A percentile compares a stretch with the other conserved stretches of the same genome.
These are phyloP conservation scores for Mycalesis mineus DNA, from an alignment of 2,888 invertebrate genomes.

Conservation along the genomic window DNA sequence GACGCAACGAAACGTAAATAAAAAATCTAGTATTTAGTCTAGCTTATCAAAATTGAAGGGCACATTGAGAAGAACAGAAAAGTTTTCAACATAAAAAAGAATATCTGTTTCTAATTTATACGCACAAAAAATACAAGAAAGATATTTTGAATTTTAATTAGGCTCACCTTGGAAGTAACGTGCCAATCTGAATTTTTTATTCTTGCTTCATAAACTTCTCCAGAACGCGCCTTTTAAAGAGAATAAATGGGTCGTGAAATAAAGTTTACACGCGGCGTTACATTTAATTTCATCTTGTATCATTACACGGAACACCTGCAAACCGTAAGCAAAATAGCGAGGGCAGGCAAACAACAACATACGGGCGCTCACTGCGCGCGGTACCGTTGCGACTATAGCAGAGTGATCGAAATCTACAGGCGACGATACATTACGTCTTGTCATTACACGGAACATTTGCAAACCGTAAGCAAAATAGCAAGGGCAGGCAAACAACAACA, in stretches of 20 bases:
- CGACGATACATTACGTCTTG: constrained; percentile 9
- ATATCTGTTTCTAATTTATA: not conserved
- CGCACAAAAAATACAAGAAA: not conserved
- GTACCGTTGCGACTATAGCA: not conserved
- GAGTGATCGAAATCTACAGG: constrained; percentile 7
- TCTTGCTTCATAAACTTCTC: constrained; percentile 1
- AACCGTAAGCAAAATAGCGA: constrained; percentile 6
- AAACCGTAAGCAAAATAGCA: constrained; percentile 6
- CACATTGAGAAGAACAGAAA: no score
- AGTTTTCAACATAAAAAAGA: not conserved
- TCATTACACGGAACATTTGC: not conserved
- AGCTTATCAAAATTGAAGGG: no score
- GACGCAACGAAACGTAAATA: no score
- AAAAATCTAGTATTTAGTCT: no score
- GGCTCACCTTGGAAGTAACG: not conserved
- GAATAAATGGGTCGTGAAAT: constrained; percentile 20
- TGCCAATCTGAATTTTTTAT: not conserved
- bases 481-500: not conserved
- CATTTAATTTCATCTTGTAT: constrained; percentile 14
- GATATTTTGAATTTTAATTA: not conserved
- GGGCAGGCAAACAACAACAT: not conserved
- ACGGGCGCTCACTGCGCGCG: not conserved
- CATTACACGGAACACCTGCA: constrained; percentile 1
- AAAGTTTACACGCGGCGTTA: constrained; percentile 10
- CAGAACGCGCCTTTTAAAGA: not conserved